Base-by-base conservation (phyloP, 2,113 vertebrate species). In the Mirounga angustirostris region DNA sequence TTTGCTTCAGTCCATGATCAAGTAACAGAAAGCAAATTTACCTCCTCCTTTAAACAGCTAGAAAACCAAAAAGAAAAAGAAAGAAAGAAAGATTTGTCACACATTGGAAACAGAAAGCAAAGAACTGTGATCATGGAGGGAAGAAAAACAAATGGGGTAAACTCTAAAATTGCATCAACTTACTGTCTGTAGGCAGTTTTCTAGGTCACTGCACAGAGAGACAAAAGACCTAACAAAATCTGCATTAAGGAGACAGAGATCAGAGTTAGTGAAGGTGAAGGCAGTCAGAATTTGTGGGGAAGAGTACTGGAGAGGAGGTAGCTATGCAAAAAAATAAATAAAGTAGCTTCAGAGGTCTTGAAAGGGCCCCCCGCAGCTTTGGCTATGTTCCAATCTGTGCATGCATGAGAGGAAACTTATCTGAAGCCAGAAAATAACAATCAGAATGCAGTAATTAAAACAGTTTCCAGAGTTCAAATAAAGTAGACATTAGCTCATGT, bases 161-260 rank as follows among this genome's bases (percentile, higher is more conserved):
- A 22, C 16, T n/a, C 82, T 96, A 56, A 89, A 59, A 91, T n/a
- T 67, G 30, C 74, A 26, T 33, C 79, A 83, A 13, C 22, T 82
- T n/a, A n/a, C n/a, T 58, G 61, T 46, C 24, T 36, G 18, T 50
- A 36, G 22, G 74, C 33, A 86, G 71, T 92, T 97, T 98, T 97
- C 80, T 80, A 95, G 96, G 80, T 92, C 98, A 88, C 13, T 0
- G 18, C 65, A 83, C 33, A 84, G 63, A 96, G 56, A 92, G 73
- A 21, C 63, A 94, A 85, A 78, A 40, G 52, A 58, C 46, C 59
- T 79, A 78, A 40, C 11, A 50, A 67, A 89, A 46, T n/a, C 33
- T 89, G 9, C 52, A 56, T 83, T 92, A 87, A 80, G 93, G 69
- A 94, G 56, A 74, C 56, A 78, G 36, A 65, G 15, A 69, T 63